These are phyloP conservation scores for Kobus ellipsiprymnus DNA, from an alignment of 2,113 vertebrate species.

Conservation along the genomic window DNA sequence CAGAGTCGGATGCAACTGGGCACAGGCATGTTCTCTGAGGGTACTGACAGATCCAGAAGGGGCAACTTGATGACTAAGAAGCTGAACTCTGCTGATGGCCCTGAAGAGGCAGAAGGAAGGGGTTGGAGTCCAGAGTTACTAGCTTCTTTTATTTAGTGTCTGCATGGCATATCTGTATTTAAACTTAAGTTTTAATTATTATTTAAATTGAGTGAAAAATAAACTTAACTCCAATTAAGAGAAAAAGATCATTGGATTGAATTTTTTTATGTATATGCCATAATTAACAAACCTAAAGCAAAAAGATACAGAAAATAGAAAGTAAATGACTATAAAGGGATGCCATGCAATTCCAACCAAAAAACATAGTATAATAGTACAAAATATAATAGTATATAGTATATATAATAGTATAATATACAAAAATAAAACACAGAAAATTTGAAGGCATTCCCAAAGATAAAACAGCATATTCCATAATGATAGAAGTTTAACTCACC, in stretches of 20 bases:
- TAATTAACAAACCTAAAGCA: neutral
- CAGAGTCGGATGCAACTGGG: neutral
- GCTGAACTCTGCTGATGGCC: neutral
- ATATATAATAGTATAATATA: neutral
- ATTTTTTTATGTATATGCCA: neutral
- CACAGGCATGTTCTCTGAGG: neutral
- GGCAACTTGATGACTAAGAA: neutral
- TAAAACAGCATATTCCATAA: neutral
- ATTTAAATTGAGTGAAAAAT: neutral
- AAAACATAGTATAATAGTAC: neutral
- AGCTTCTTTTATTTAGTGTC: neutral
- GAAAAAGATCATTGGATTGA: neutral
- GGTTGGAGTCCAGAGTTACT: neutral
- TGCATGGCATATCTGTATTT: neutral
- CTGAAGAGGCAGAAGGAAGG: neutral
- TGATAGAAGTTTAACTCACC: neutral
- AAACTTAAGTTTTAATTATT: neutral
- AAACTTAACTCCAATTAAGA: neutral
- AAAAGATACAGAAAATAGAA: neutral
- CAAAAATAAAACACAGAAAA: neutral
- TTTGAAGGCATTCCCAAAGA: neutral
- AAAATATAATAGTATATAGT: neutral
- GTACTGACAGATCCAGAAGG: neutral
- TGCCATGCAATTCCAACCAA: neutral
- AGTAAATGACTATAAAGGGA: neutral